Evolutionary conservation across 2,113 vertebrate genomes (phyloP).

Genomic region (Pomatostomus ruficeps): DNA sequence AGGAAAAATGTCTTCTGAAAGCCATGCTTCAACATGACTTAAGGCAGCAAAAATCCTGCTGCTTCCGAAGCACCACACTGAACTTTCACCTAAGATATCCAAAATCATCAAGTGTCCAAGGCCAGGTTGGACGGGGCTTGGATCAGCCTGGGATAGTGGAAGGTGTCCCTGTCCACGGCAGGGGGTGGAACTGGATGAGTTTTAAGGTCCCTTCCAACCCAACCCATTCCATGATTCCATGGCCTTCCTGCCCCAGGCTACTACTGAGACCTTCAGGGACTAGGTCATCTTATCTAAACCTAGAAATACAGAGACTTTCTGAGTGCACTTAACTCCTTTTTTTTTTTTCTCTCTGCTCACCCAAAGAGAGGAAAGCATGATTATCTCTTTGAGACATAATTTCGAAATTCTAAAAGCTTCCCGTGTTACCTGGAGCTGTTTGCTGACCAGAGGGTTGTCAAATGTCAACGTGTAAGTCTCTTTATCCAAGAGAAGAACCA

Average conservation of each 20-base stretch:
- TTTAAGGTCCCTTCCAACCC: neutral
- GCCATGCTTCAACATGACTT: neutral
- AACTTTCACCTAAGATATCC: neutral
- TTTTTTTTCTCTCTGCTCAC: neutral
- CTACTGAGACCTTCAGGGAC: neutral
- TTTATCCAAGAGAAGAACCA: slow-evolving; percentile 71
- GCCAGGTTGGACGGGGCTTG: neutral
- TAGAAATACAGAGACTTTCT: neutral
- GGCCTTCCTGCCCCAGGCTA: neutral
- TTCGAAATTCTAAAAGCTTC: neutral
- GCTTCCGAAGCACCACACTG: neutral
- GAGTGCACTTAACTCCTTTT: neutral
- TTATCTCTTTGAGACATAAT: neutral
- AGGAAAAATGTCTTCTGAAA: neutral
- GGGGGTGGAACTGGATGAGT: neutral
- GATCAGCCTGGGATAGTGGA: neutral
- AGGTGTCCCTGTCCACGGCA: neutral
- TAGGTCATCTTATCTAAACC: neutral
- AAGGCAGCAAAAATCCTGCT: neutral
- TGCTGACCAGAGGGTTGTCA: neutral
- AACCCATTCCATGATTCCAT: neutral
- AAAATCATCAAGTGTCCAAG: neutral
- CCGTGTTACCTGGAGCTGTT: slow-evolving; percentile 56
- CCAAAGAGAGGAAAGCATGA: neutral
- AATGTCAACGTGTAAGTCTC: slow-evolving; percentile 65